These are phyloP conservation scores for Rhinopithecus roxellana DNA, from an alignment of 2,113 vertebrate species.

Conservation along the genomic window DNA sequence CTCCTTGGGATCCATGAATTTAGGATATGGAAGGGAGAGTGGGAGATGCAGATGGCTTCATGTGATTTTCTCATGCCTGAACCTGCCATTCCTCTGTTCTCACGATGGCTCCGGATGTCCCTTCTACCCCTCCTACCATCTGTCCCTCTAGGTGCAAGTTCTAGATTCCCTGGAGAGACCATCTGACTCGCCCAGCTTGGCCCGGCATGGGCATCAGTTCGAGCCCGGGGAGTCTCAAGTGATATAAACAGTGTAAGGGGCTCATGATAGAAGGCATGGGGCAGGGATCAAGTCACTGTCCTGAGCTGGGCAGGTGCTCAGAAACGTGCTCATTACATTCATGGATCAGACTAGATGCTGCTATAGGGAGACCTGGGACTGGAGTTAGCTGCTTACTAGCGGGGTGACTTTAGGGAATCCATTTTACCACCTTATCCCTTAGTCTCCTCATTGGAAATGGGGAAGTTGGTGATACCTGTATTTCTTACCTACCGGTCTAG, in stretches of 20 bases:
- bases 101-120: background rate
- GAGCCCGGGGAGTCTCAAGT: background rate
- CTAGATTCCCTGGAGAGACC: background rate
- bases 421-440: background rate
- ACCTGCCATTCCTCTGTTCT: background rate
- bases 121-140: background rate
- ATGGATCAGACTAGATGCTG: background rate
- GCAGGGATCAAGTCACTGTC: rapidly evolving
- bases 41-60: background rate
- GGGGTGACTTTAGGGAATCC: background rate
- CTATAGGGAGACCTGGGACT: background rate
- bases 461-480: background rate
- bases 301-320: background rate
- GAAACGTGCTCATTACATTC: rapidly evolving
- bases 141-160: background rate
- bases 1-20: background rate
- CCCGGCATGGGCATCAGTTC: background rate
- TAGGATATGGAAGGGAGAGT: no score
- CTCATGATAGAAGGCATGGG: background rate
- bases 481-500: background rate
- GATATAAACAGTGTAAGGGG: background rate
- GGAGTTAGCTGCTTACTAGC: background rate
- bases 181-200: background rate
- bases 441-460: background rate
- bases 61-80: no score